Evolutionary conservation across 1,140 invertebrate genomes (phyloP), one percentile per base, ranked within the genome.

Genomic region (Drosophila lini): DNA sequence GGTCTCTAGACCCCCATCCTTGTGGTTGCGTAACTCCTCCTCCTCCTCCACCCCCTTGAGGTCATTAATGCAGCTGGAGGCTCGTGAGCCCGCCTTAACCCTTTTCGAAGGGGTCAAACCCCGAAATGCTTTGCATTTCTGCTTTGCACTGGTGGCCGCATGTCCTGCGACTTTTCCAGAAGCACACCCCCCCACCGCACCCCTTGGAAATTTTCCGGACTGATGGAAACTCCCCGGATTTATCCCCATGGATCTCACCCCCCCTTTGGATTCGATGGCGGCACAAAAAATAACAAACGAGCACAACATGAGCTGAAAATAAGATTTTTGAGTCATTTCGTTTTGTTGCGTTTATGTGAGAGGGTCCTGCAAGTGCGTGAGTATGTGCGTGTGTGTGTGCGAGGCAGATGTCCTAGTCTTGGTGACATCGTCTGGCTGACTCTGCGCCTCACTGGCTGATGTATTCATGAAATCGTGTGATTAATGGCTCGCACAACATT

Each of bases 381-480:
- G 13, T 47, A 16, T n/a, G 7, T 22, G n/a, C 25, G 19, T 58
- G 53, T 41, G 53, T 41, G 45, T 47, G 32, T 74, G 56, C 22
- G 42, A 19, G 65, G 41, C 19, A 63, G 55, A 70, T 50, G 67
- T 57, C 59, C 73, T 65, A 61, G 36, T 56, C 56, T 60, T 79
- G 64, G 41, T 75, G 58, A 75, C 79, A 80, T 62, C 75, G 69
- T 82, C 81, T 69, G 78, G 57, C 79, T 74, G 80, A 44, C 81
- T 85, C 81, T 86, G 82, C 74, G 83, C 84, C 81, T 80, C 84
- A 89, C 76, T 90, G 84, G 89, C 82, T 91, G 89, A 91, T 91
- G 89, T 91, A 91, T 91, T 91, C 89, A 91, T 91, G 89, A 91
- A 91, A 91, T 91, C 89, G 89, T 91, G 89, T 91, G 89, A 91